Conservation (phyloP, 2,888 invertebrate species). For the Fragum whitleyi region DNA sequence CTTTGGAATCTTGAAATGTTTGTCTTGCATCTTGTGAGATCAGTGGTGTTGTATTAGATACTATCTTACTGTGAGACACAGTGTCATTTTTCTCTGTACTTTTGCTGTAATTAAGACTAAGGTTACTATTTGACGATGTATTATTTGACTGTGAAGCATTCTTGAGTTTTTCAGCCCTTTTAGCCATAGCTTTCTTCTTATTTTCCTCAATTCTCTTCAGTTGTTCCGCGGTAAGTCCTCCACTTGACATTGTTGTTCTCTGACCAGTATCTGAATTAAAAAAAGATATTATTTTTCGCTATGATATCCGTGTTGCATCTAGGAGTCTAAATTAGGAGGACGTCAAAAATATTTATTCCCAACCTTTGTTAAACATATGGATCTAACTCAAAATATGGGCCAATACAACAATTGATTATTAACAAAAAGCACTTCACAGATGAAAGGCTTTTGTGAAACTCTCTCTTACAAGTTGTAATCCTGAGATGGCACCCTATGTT, state of each 20-base stretch:
- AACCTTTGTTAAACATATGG: too few species aligned
- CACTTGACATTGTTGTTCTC: constrained; percentile 9
- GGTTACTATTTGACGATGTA: not conserved
- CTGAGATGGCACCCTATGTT: too few species aligned
- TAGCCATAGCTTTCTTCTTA: constrained; percentile 84
- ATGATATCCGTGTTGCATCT: too few species aligned
- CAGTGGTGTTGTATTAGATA: not conserved
- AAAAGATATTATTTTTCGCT: too few species aligned
- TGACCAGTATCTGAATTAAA: too few species aligned
- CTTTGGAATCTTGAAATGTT: not conserved
- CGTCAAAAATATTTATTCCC: too few species aligned
- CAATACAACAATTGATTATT: too few species aligned
- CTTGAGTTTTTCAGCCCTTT: constrained; percentile 70
- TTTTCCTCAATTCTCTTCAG: constrained; percentile 85
- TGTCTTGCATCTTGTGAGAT: not conserved
- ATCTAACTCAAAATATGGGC: too few species aligned
- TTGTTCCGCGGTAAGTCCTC: constrained; percentile 85
- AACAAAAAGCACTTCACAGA: too few species aligned
- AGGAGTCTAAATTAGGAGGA: too few species aligned
- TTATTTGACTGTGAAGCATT: not conserved
- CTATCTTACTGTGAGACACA: not conserved
- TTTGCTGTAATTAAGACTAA: not conserved
- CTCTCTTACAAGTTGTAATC: too few species aligned
- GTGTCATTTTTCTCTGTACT: not conserved
- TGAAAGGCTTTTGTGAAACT: too few species aligned